Base-by-base conservation (phyloP, 1,140 invertebrate species). In the Diorhabda elongata region DNA sequence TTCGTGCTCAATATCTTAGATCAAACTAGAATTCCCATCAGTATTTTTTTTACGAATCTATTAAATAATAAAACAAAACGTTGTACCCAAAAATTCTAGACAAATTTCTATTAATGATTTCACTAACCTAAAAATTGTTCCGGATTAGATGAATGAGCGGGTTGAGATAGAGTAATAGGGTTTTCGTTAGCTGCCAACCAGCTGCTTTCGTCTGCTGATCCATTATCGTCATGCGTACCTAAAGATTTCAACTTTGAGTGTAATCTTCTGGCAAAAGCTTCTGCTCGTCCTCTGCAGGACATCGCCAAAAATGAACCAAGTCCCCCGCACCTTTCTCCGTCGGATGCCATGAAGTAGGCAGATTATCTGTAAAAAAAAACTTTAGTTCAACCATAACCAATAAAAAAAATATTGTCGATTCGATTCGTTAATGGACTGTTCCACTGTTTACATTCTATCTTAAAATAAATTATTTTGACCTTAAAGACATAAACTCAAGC, bases 251-350 rank as follows among this genome's bases (percentile, higher is more conserved):
- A 82, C 69, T 90, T 88, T 43, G 87, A 87, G 73, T 92, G 91
- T 65, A 93, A 83, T 74, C 89, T 87, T 67, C 90, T 83, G 61
- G 92, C 91, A 77, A 93, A 92, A 57, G 90, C 89, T 78, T 92
- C 91, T 11, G 91, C 91, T 65, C 90, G 84, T 44, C 89, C 89
- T 58, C 91, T 86, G 78, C 91, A 93, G 78, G 89, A 92, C 85
- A 89, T 89, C 7, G 85, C 81, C 44, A 87, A 80, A 5, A 87
- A 76, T 0, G 85, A 85, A 65, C 81, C 81, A 9, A 87, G 76
- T 68, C 84, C 82, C 67, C 84, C 82, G 65, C 86, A 87, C 68
- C 75, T 76, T 42, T 76, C 66, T 71, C 68, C 68, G 67, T 74
- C 73, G 42, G 75, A 71, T 63, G 73, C 75, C 77, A 71, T 74